A percentile compares a stretch with the other conserved stretches of the same genome.
phyloP scores from a whole-genome alignment of 2,797 vertebrate species.

The Cuculus canorus region DNA sequence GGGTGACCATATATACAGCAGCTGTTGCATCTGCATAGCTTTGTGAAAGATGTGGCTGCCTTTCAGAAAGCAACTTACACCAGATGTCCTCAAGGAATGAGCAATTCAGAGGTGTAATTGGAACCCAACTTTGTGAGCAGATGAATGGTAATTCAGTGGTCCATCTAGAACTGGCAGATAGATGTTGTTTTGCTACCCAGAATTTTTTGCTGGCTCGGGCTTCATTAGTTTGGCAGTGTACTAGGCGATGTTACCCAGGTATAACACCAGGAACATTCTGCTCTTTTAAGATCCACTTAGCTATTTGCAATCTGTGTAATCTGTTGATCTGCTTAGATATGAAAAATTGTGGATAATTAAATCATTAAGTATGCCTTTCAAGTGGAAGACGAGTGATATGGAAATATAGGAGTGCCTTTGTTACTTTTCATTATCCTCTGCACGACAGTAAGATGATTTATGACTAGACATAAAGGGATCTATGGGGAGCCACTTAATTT shows the following conservation, averaged over 20 bases:
- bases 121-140: slow-evolving; percentile 3
- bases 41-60: neutral
- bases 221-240: neutral
- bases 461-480: neutral
- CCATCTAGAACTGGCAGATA: neutral
- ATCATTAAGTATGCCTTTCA: neutral
- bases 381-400: neutral
- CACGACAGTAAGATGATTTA: neutral
- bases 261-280: neutral
- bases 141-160: neutral
- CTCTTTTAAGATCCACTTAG: neutral
- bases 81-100: slow-evolving; percentile 46
- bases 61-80: slow-evolving; percentile 39
- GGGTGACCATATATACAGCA: neutral
- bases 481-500: neutral
- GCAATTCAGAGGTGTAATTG: slow-evolving; percentile 33
- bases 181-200: neutral
- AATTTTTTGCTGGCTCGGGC: neutral
- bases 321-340: neutral
- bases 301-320: neutral
- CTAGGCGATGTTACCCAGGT: neutral
- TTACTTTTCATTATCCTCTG: neutral
- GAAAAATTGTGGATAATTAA: neutral
- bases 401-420: neutral
- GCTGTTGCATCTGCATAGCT: slow-evolving; percentile 14